Percentiles rank a stretch among this genome's conserved stretches.
Conservation (phyloP, 1,140 invertebrate genomes). For the Lepidotrigona ventralis region DNA sequence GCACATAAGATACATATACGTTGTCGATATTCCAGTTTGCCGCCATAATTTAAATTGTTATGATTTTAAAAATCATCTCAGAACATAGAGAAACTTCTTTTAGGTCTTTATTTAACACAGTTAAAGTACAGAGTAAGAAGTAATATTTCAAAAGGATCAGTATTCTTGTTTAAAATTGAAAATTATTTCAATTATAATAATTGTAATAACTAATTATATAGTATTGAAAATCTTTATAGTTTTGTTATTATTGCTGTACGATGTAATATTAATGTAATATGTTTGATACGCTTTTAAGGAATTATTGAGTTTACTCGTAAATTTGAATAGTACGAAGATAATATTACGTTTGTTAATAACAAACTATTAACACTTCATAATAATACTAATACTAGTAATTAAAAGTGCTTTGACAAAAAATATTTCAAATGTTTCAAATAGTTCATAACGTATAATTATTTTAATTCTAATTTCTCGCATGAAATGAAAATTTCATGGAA, state of each 20-base stretch:
- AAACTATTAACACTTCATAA: background rate
- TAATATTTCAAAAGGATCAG: background rate
- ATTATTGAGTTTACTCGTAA: background rate
- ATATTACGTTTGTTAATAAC: background rate
- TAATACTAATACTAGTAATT: background rate
- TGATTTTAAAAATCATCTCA: background rate
- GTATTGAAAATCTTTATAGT: background rate
- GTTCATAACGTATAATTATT: background rate
- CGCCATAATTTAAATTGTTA: background rate
- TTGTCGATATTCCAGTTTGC: background rate
- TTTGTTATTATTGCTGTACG: background rate
- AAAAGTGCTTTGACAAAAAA: too few relatives aligned
- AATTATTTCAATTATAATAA: background rate
- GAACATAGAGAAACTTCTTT: background rate
- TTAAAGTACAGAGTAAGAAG: background rate
- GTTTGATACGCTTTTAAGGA: background rate
- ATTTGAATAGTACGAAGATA: background rate
- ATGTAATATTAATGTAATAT: background rate
- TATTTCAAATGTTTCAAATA: background rate
- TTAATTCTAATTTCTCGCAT: background rate
- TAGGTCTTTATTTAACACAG: background rate
- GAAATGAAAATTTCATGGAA: background rate
- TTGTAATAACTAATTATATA: background rate
- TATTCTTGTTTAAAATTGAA: background rate
- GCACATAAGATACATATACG: background rate